Percentiles rank a stretch among this genome's conserved stretches.
These are phyloP conservation scores for Lasius platythorax DNA, from an alignment of 2,888 invertebrate genomes.

Conservation along the genomic window DNA sequence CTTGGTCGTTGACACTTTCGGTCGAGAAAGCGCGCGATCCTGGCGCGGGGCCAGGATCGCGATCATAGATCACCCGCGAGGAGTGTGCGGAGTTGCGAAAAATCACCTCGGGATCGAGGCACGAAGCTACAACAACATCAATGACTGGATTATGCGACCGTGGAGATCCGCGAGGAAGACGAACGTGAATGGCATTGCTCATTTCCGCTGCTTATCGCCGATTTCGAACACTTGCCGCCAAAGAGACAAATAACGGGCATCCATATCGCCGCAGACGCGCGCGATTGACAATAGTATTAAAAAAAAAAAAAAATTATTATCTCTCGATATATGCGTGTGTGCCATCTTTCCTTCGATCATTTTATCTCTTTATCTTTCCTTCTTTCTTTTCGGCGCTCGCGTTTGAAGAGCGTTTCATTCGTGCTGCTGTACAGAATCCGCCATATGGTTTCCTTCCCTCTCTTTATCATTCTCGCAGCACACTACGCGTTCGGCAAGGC, in stretches of 20 bases:
- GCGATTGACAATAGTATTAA: neutral
- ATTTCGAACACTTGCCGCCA: neutral
- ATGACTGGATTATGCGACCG: slow-evolving; percentile 27
- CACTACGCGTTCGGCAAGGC: slow-evolving; percentile 67
- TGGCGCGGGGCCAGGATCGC: slow-evolving; percentile 72
- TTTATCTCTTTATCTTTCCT: slow-evolving; percentile 11
- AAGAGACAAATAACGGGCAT: neutral
- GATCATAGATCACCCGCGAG: slow-evolving; percentile 67
- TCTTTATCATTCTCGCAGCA: slow-evolving; percentile 66
- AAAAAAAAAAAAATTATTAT: neutral
- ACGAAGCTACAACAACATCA: slow-evolving; percentile 18
- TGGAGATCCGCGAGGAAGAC: neutral
- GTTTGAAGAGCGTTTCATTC: slow-evolving; percentile 73
- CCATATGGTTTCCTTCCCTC: slow-evolving; percentile 78
- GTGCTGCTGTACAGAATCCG: slow-evolving; percentile 67
- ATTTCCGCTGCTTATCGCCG: neutral
- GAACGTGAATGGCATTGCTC: slow-evolving; percentile 22
- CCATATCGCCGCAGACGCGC: neutral
- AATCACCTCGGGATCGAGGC: slow-evolving; percentile 56
- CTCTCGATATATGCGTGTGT: neutral
- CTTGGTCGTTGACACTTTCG: slow-evolving; percentile 54
- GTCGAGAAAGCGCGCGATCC: slow-evolving; percentile 49
- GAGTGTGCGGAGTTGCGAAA: slow-evolving; percentile 65
- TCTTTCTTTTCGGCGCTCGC: slow-evolving; percentile 62
- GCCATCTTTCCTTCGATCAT: slow-evolving; percentile 16